Conservation (phyloP, 2,113 vertebrate species). For the Hiodon alosoides region DNA sequence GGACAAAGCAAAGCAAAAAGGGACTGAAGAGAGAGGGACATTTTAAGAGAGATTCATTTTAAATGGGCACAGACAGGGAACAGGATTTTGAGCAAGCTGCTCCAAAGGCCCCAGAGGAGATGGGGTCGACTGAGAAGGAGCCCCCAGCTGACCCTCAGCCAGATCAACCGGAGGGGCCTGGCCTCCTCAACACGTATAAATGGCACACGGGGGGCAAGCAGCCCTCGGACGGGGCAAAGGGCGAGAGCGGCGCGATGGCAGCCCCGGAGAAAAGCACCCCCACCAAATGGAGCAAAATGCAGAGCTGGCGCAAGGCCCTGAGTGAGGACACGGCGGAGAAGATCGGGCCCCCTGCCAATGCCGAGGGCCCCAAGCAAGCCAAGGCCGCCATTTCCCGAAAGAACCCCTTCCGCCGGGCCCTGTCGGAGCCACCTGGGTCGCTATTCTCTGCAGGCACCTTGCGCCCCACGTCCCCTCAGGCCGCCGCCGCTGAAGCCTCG, state of each 20-base stretch:
- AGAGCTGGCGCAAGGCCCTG: slow-evolving; percentile 71
- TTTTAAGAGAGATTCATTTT: too few species aligned
- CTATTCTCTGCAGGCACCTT: slow-evolving; percentile 40
- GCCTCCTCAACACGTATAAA: slow-evolving; percentile 59
- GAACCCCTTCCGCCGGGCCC: slow-evolving; percentile 76
- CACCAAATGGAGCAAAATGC: slow-evolving; percentile 65
- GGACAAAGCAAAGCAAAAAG: background rate
- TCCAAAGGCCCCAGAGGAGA: slow-evolving; percentile 37
- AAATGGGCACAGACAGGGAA: slow-evolving; percentile 60
- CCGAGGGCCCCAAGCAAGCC: slow-evolving; percentile 27
- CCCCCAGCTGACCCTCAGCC: slow-evolving; percentile 27
- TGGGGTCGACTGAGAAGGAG: slow-evolving; percentile 39
- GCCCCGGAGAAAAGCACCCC: slow-evolving; percentile 50
- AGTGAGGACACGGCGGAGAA: slow-evolving; percentile 59
- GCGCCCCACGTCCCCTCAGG: slow-evolving; percentile 23
- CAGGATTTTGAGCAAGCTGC: slow-evolving; percentile 43
- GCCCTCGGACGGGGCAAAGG: slow-evolving; percentile 30
- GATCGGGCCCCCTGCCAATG: background rate
- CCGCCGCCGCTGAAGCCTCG: slow-evolving; percentile 35
- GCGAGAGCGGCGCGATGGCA: slow-evolving; percentile 26
- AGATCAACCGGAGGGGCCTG: slow-evolving; percentile 32
- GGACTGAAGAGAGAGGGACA: background rate
- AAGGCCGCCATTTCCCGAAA: slow-evolving; percentile 42
- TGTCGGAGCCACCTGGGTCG: slow-evolving; percentile 66
- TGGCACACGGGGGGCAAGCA: slow-evolving; percentile 62